Evolutionary conservation across 2,888 invertebrate genomes (phyloP).

Genomic region (Eurytoma californica): DNA sequence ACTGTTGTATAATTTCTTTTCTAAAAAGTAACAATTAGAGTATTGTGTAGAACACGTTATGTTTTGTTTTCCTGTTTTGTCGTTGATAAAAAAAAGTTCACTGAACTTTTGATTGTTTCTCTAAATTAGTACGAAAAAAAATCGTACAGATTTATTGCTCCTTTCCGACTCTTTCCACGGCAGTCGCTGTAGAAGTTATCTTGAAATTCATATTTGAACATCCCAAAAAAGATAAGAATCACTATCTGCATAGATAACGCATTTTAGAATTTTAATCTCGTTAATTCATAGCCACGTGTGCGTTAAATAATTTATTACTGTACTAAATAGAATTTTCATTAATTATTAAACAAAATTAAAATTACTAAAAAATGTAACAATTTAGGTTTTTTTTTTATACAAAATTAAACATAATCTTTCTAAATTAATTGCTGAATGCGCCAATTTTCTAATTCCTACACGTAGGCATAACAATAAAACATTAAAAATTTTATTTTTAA

Average conservation of each 20-base stretch:
- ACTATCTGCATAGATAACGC: slow-evolving; percentile 14
- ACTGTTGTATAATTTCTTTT: neutral
- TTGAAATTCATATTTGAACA: slow-evolving; percentile 21
- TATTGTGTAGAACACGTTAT: no score
- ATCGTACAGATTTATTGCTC: neutral
- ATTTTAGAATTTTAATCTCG: neutral
- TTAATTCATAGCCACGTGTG: no score
- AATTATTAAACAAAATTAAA: neutral
- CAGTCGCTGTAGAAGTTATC: slow-evolving; percentile 10
- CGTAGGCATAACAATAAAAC: neutral
- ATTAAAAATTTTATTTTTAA: neutral
- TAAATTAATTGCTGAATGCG: neutral
- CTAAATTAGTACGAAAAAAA: neutral
- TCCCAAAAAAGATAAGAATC: slow-evolving; percentile 18
- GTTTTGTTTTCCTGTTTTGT: no score
- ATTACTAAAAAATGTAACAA: neutral
- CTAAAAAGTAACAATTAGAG: no score
- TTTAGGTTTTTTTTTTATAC: neutral
- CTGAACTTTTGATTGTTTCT: neutral
- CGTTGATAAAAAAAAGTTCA: neutral
- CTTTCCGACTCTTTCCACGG: neutral
- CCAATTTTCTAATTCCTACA: neutral
- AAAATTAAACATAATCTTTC: no score
- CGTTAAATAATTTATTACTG: neutral
- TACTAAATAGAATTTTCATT: neutral